Evolutionary conservation across 2,113 vertebrate species (phyloP).

Genomic region (Thryonomys swinderianus): DNA sequence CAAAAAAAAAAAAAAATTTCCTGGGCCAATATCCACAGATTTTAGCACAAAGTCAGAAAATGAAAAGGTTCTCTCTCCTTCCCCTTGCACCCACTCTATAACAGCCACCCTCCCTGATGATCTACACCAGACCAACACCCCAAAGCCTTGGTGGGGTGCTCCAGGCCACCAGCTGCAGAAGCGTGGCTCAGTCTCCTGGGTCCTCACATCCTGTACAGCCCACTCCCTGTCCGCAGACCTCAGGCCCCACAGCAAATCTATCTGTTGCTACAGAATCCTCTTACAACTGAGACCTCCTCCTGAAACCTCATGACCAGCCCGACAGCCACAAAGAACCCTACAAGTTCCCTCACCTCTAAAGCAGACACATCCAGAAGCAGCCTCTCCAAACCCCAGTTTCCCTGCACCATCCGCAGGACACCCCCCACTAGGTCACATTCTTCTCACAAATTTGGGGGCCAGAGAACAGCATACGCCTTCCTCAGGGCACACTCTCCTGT

Average conservation of each 20-base stretch:
- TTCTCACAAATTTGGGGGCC: not conserved
- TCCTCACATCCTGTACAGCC: not conserved
- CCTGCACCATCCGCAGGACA: not conserved
- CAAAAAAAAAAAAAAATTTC: not conserved
- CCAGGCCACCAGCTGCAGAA: not conserved
- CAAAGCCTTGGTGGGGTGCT: not conserved
- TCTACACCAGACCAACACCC: not conserved
- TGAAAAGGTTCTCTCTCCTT: not conserved
- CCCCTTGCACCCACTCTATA: no score
- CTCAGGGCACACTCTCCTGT: not conserved
- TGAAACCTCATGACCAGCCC: not conserved
- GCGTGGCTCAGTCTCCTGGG: not conserved
- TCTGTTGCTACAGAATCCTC: not conserved
- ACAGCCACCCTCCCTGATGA: not conserved
- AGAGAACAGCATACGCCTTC: not conserved
- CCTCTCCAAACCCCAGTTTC: not conserved
- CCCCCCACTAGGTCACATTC: not conserved
- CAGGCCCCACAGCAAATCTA: not conserved
- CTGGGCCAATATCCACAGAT: rapidly evolving
- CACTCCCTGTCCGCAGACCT: not conserved
- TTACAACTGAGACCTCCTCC: not conserved
- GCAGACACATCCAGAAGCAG: not conserved
- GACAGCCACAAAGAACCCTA: not conserved
- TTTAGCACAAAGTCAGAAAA: not conserved
- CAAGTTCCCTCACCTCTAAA: not conserved